Base-by-base conservation (phyloP, 2,888 invertebrate genomes). In the Mesoligia furuncula region DNA sequence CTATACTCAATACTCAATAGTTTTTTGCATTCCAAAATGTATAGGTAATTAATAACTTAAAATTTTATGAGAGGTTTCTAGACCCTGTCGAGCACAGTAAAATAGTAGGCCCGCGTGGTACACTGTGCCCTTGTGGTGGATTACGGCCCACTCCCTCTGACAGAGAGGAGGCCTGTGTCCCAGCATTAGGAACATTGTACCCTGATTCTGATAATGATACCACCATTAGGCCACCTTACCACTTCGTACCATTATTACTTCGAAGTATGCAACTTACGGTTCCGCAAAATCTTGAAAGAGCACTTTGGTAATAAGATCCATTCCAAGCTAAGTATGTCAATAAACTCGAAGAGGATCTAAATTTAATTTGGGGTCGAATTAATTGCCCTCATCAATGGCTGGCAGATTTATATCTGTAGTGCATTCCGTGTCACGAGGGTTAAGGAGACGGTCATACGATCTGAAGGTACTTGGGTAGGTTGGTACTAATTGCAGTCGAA, bases 291-390 rank as follows among this genome's bases (percentile, higher is more conserved):
- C 72, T 27, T 17, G 20, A 61, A 68, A n/a, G 64, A 59, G 42
- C 1, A 36, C 36, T 9, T 6, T 6, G 4, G 17, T 39, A 75
- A 39, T n/a, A 48, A 48, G 11, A 17, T 36, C 42, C 15, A 20
- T 70, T 62, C 57, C 11, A 54, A 66, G 42, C 27, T 24, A 69
- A 69, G 59, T 64, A 75, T 66, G 70, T 73, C 79, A 83, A 79
- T 75, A 79, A 75, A 86, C 86, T 73, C 45, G 42, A 57, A n/a
- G 61, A 61, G 36, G 31, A 81, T 66, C 62, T 72, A 73, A 84
- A 87, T 89, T 88, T 75, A 73, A 75, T 83, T 77, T 72, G 75
- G 85, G 92, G 90, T 91, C 90, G 80, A 78, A 83, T 78, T 85
- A 87, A 87, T 91, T 91, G 90, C 81, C 88, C 86, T 80, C 78